Evolutionary conservation across 2,888 invertebrate species (phyloP).

Genomic region (Ypsolopha scabrella): DNA sequence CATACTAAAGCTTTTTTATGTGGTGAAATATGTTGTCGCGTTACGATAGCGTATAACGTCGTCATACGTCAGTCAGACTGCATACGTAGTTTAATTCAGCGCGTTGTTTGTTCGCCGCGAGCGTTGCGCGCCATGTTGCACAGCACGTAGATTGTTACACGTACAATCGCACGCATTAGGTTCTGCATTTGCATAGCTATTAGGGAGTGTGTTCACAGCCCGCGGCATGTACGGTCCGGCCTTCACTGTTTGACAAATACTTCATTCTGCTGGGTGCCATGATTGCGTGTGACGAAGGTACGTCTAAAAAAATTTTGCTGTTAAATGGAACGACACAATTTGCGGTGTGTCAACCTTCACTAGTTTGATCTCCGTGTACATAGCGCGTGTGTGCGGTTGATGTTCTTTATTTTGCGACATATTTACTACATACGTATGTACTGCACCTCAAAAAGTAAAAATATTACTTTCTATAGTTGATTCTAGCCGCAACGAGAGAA

Average conservation of each 20-base stretch:
- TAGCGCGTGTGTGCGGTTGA: too few relatives aligned
- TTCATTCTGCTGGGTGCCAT: constrained; percentile 16
- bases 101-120: not conserved
- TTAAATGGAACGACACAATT: too few relatives aligned
- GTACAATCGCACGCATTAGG: not conserved
- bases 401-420: too few relatives aligned
- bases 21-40: not conserved
- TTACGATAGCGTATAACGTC: not conserved
- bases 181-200: not conserved
- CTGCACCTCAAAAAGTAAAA: too few relatives aligned
- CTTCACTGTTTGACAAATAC: constrained; percentile 10
- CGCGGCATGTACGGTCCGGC: not conserved
- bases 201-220: not conserved
- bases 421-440: constrained; percentile 22
- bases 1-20: too few relatives aligned
- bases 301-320: too few relatives aligned
- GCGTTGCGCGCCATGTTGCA: not conserved
- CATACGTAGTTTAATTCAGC: not conserved
- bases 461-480: too few relatives aligned
- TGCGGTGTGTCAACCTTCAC: too few relatives aligned
- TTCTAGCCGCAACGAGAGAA: too few relatives aligned
- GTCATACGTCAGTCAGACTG: not conserved
- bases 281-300: too few relatives aligned
- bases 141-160: not conserved
- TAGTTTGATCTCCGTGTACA: too few relatives aligned